Conservation (phyloP, 2,113 vertebrate species). For the Eolophus roseicapilla region DNA sequence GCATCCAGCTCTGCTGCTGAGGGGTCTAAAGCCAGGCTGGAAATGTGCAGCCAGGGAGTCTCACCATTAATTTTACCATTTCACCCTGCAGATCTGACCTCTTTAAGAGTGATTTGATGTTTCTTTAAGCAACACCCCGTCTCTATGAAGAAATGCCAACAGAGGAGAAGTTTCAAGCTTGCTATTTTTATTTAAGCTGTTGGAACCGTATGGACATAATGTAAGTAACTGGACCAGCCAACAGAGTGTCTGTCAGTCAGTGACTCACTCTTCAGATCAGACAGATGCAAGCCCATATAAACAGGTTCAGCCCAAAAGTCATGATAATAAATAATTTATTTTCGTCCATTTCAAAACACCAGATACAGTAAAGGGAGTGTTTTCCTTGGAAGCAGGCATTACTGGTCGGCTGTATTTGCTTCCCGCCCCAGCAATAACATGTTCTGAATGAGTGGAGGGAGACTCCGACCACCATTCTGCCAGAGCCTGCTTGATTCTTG, state of each 20-base stretch:
- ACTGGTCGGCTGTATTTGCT: conserved; percentile 10
- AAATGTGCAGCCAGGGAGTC: neutral
- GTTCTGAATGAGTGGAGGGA: conserved; percentile 37
- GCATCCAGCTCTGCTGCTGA: neutral
- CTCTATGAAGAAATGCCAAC: conserved; percentile 58
- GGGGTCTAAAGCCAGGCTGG: neutral
- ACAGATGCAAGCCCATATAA: conserved; percentile 53
- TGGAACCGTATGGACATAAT: conserved; percentile 49
- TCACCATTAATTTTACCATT: conserved; percentile 26
- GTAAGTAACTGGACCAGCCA: conserved; percentile 35
- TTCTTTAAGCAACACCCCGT: conserved; percentile 58
- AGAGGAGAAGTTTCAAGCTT: conserved; percentile 32
- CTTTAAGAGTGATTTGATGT: conserved; percentile 29
- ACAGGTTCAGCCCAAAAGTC: conserved; percentile 55
- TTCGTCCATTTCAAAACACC: conserved; percentile 18
- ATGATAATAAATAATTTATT: conserved; percentile 65
- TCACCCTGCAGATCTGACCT: conserved; percentile 30
- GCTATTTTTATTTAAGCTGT: conserved; percentile 58
- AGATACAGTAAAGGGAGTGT: conserved; percentile 33
- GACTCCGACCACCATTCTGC: conserved; percentile 26
- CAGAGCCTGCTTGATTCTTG: neutral
- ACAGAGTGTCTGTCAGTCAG: conserved; percentile 34
- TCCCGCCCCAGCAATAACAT: conserved; percentile 33
- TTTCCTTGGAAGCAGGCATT: conserved; percentile 39
- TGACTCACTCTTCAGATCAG: conserved; percentile 60